Percentiles rank a stretch among this genome's conserved stretches.
Evolutionary conservation across 2,113 vertebrate genomes (phyloP).

Genomic region (Notothenia coriiceps): DNA sequence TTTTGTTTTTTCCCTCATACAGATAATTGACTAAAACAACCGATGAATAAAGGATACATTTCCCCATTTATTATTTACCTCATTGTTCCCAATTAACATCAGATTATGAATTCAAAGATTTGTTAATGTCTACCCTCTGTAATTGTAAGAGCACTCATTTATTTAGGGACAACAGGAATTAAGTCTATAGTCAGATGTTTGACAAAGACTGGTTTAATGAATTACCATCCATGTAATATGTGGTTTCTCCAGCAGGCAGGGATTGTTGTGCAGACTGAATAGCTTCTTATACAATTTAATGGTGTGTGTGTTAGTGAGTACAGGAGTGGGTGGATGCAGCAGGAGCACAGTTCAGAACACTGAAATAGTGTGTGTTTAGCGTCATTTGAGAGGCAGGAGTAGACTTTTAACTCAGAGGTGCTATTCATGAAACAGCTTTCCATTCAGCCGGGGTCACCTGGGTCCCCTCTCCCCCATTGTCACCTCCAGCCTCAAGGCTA

Average conservation of each 20-base stretch:
- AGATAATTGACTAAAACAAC: conserved; percentile 76
- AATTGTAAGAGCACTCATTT: conserved; percentile 74
- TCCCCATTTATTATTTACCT: conserved; percentile 62
- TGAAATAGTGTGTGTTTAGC: conserved; percentile 47
- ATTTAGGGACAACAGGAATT: conserved; percentile 70
- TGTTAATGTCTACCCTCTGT: conserved; percentile 68
- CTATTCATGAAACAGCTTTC: conserved; percentile 75
- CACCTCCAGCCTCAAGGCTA: conserved; percentile 78
- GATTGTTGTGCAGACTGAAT: conserved; percentile 37
- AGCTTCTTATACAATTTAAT: conserved; percentile 54
- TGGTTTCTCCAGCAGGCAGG: conserved; percentile 44
- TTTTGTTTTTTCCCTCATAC: conserved; percentile 61
- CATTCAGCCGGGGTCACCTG: conserved; percentile 75
- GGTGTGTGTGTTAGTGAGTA: conserved; percentile 26
- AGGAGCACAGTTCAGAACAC: conserved; percentile 55
- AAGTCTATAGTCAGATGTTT: conserved; percentile 57
- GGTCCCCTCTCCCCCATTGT: conserved; percentile 73
- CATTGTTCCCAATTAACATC: conserved; percentile 80
- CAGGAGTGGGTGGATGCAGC: conserved; percentile 51
- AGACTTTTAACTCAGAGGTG: conserved; percentile 71
- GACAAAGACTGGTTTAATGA: conserved; percentile 66
- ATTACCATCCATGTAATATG: conserved; percentile 60
- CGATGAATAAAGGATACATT: conserved; percentile 60
- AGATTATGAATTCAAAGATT: conserved; percentile 76
- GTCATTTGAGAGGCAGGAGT: conserved; percentile 62